Evolutionary conservation across 1,140 invertebrate species (phyloP).

Genomic region (Magallana angulata): DNA sequence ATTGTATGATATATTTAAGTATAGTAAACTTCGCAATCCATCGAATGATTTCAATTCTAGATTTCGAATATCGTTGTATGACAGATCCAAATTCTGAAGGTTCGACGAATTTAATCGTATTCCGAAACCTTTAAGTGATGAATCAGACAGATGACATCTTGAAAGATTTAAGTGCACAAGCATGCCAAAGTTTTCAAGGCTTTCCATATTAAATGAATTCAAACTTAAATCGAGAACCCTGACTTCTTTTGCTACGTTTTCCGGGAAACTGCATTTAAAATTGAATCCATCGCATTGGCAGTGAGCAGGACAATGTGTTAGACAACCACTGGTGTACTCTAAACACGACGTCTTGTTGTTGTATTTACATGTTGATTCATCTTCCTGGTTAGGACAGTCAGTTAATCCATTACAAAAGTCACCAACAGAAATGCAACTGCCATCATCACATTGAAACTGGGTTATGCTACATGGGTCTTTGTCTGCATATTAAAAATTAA

Average conservation of each 20-base stretch:
- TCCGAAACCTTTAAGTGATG: neutral
- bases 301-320: neutral
- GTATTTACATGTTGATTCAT: neutral
- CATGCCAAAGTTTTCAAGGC: neutral
- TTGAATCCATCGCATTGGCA: neutral
- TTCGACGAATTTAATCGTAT: neutral
- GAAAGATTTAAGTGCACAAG: constrained; percentile 10
- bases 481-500: neutral
- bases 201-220: neutral
- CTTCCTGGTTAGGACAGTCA: neutral
- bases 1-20: constrained; percentile 8
- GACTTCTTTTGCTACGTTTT: neutral
- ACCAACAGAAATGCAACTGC: neutral
- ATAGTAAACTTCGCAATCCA: neutral
- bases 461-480: neutral
- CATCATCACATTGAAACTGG: constrained; percentile 4
- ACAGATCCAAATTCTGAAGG: neutral
- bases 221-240: constrained; percentile 6
- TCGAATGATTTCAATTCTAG: neutral
- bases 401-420: neutral
- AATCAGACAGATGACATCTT: neutral
- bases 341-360: neutral
- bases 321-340: neutral
- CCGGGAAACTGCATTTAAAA: neutral
- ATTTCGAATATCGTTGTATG: constrained; percentile 11